Base-by-base conservation (phyloP, 2,888 invertebrate species). In the Argynnis bischoffii region DNA sequence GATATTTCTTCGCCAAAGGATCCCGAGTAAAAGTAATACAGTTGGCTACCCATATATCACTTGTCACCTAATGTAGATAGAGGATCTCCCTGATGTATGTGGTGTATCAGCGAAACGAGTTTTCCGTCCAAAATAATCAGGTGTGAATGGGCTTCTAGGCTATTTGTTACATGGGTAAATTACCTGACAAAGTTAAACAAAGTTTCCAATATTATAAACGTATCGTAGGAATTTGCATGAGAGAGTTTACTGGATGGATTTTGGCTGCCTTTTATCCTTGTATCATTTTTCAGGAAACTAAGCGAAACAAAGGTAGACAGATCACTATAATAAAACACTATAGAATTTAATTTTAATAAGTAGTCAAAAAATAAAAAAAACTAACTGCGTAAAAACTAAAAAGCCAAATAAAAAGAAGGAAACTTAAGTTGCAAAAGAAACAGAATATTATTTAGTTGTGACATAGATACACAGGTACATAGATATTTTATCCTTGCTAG, bases 51-150 rank as follows among this genome's bases (percentile, higher is more conserved):
- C 63, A 63, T 70, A 60, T 66, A 59, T 70, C 64, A 64, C 57
- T 55, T 61, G 67, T 55, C 68, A 59, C 61, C 57, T 67, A 64
- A 70, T 64, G 70, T 55, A 66, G 63, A 70, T 64, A 63, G 47
- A 55, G 63, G 59, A 63, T 70, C 56, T 57, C 41, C 54, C 41
- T 65, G 60, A 66, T 69, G 60, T 53, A 64, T 67, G 67, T 61
- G 69, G 46, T 51, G 55, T 57, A 50, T 57, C 21, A 69, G 54
- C 48, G 26, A 55, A 63, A 65, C 60, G 51, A 64, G 68, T 35
- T 65, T 64, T 41, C 63, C 46, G 48, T 50, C 54, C 54, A 51
- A 63, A 69, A 69, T 69, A 63, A 63, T 59, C 63, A 66, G 56
- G 53, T 66, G 57, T 55, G 47, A 69, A 65, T 53, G n/a, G 13